Evolutionary conservation across 2,797 vertebrate genomes (phyloP).

Genomic region (Anolis apletophallus): DNA sequence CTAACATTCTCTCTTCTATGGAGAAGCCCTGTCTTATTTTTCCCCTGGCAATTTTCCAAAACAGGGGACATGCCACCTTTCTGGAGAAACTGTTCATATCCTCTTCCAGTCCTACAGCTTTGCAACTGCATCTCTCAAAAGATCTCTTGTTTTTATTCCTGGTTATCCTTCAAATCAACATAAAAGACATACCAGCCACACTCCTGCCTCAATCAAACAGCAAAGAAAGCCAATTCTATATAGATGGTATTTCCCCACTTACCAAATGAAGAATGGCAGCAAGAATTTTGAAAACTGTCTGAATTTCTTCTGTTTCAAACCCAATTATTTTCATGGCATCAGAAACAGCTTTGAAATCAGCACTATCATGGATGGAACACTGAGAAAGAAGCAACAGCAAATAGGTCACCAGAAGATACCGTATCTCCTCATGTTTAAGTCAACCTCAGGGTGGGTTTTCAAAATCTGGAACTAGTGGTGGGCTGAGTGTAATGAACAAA

Average conservation of each 20-base stretch:
- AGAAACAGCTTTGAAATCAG: conserved; percentile 93
- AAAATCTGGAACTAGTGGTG: background rate
- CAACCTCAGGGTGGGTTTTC: too few species aligned
- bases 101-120: background rate
- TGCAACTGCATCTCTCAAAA: background rate
- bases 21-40: background rate
- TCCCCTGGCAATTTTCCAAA: background rate
- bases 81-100: background rate
- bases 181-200: background rate
- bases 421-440: too few species aligned
- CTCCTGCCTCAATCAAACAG: background rate
- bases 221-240: background rate
- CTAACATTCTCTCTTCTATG: too few species aligned
- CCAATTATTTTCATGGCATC: conserved; percentile 99
- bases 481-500: background rate
- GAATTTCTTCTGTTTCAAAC: conserved; percentile 93
- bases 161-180: background rate
- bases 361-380: conserved; percentile 91
- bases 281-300: conserved; percentile 95
- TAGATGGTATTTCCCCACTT: conserved; percentile 23
- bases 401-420: background rate
- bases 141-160: background rate
- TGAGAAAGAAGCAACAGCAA: conserved; percentile 60
- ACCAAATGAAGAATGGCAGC: conserved; percentile 96
- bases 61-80: background rate